phyloP scores from a whole-genome alignment of 2,888 invertebrate genomes.

The Coleophora flavipennella region DNA sequence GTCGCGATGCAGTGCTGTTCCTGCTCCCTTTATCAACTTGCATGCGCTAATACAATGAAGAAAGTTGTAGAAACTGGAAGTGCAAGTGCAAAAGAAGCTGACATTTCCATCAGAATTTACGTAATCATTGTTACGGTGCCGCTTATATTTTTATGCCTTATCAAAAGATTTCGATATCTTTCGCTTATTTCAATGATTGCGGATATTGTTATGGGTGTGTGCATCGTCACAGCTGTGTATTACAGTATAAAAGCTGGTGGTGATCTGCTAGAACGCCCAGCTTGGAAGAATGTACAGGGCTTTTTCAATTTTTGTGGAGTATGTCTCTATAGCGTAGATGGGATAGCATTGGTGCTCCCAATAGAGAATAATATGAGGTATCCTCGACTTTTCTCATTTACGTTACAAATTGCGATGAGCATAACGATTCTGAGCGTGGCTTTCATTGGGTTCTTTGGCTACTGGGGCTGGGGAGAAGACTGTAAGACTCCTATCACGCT shows the following conservation, averaged over 20 bases:
- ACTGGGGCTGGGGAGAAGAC: slow-evolving; percentile 47
- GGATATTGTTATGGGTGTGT: slow-evolving; percentile 5
- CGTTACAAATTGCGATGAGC: slow-evolving; percentile 23
- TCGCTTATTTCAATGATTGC: not conserved
- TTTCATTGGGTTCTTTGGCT: slow-evolving; percentile 44
- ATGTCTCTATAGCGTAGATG: slow-evolving; percentile 65
- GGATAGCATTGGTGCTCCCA: slow-evolving; percentile 31
- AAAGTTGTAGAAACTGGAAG: too few relatives aligned
- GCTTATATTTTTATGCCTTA: not conserved
- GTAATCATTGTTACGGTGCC: too few relatives aligned
- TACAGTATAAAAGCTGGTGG: slow-evolving; percentile 24
- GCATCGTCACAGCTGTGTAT: slow-evolving; percentile 30
- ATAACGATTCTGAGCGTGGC: slow-evolving; percentile 25
- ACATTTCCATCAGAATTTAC: too few relatives aligned
- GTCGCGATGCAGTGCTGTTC: not conserved
- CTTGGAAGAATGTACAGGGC: slow-evolving; percentile 33
- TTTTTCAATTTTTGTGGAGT: slow-evolving; percentile 58
- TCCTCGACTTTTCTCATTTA: slow-evolving; percentile 19
- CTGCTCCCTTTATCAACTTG: not conserved
- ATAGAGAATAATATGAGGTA: slow-evolving; percentile 45
- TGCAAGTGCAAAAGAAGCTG: too few relatives aligned
- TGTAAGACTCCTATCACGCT: slow-evolving; percentile 41
- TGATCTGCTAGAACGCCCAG: slow-evolving; percentile 22
- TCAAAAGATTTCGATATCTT: not conserved
- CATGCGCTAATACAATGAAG: too few relatives aligned